These are phyloP conservation scores for Limnodromus scolopaceus DNA, from an alignment of 2,797 vertebrate genomes.

Conservation along the genomic window DNA sequence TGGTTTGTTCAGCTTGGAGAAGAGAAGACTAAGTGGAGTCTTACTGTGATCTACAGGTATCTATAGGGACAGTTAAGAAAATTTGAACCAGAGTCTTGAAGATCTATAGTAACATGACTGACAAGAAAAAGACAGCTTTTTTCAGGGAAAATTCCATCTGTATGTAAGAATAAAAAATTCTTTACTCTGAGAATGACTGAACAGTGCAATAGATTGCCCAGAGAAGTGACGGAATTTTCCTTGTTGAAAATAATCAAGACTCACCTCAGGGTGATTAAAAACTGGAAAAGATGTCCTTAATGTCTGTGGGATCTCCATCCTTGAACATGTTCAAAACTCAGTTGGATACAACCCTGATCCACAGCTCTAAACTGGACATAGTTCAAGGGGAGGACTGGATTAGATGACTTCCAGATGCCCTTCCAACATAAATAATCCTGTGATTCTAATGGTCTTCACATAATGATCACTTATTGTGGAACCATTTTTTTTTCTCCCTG, in stretches of 20 bases:
- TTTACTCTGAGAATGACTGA: background rate
- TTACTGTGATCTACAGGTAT: background rate
- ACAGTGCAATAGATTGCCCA: background rate
- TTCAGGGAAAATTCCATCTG: background rate
- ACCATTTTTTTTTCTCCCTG: background rate
- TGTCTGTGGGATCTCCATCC: background rate
- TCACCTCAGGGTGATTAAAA: background rate
- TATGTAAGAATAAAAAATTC: background rate
- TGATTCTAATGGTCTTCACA: background rate
- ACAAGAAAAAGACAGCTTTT: background rate
- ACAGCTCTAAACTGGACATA: background rate
- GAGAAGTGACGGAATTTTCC: background rate
- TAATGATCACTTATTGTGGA: background rate
- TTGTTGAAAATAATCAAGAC: no score
- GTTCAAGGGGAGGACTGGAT: accelerated
- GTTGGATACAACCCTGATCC: background rate
- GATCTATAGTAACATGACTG: background rate
- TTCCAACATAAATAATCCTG: background rate
- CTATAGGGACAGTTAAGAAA: background rate
- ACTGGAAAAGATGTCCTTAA: background rate
- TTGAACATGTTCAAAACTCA: background rate
- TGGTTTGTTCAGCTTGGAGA: background rate
- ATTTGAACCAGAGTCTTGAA: background rate
- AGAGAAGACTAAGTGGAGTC: background rate
- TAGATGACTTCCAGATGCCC: background rate